Evolutionary conservation across 2,797 vertebrate species (phyloP), one percentile per base, ranked within the genome.

Genomic region (Dromococcyx pavoninus): DNA sequence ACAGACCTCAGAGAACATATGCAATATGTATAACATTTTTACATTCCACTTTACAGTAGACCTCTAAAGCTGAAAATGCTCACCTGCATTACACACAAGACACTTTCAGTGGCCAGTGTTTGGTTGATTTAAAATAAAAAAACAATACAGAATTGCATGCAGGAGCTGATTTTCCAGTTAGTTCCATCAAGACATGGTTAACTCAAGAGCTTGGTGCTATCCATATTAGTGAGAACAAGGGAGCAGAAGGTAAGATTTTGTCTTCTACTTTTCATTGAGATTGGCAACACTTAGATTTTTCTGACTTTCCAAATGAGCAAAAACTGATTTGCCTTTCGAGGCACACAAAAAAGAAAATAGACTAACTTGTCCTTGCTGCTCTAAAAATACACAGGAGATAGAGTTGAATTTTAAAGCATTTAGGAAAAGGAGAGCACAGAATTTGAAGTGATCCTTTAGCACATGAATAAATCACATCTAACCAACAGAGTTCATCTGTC

Each of bases 141-240:
- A n/a, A n/a, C 2, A 0, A 39, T 46, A 37, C 22, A 80, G 60
- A 21, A 19, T 48, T 1, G 43, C 32, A 43, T 33, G 14, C 19
- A 70, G 48, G 22, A 33, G 17, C 2, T 46, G 37, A 48, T 58
- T 87, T 75, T 81, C 84, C 56, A 43, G 14, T 44, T 51, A 39
- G 21, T 62, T 66, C 54, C n/a, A 16, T 69, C 30, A 41, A 51
- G 32, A 28, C 11, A 35, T 32, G 50, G 7, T 44, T 84, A 75
- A 62, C 17, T 13, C 5, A 5, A 22, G 21, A n/a, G 11, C 28
- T 86, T 17, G 7, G 7, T 65, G 22, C 23, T 60, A 28, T 17
- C 35, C 7, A 0, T 23, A 9, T 37, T 33, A 37, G 27, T 11
- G 24, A 79, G 8, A 11, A 39, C 1, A 0, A 24, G 50, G 3